phyloP scores from a whole-genome alignment of 53 echinoderm and acorn worm genomes.

The Astropecten irregularis region DNA sequence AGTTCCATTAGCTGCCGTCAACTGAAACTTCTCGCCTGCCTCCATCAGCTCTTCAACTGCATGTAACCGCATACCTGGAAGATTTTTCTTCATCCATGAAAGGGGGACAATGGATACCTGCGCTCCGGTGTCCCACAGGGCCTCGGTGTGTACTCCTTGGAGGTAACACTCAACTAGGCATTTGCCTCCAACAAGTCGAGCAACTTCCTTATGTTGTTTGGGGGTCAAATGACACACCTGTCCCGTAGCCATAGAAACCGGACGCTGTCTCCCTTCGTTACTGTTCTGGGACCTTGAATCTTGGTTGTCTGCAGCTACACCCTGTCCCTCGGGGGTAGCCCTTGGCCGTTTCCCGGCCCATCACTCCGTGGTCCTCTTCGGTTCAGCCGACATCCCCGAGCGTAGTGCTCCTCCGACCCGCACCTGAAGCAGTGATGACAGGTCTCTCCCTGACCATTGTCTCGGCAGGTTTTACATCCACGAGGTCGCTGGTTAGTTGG shows the following conservation, averaged over 20 bases:
- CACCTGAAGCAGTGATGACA: conserved; percentile 47
- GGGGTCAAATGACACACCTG: conserved; percentile 28
- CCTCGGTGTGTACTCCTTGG: not conserved
- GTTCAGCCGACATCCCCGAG: not conserved
- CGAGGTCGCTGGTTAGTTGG: not conserved
- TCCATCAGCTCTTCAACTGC: conserved; percentile 14
- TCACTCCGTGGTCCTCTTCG: no score
- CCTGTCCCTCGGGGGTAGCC: conserved; percentile 43
- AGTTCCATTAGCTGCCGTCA: conserved; percentile 62
- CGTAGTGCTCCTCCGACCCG: not conserved
- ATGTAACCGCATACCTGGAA: conserved; percentile 4
- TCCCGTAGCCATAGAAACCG: no score
- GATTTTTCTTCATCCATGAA: conserved; percentile 29
- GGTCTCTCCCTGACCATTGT: not conserved
- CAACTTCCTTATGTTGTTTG: conserved; percentile 4
- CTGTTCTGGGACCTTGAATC: conserved; percentile 11
- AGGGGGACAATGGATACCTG: conserved; percentile 56
- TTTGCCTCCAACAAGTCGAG: conserved; percentile 47
- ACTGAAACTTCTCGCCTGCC: not conserved
- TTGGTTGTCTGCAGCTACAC: not conserved
- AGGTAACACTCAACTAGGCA: conserved; percentile 56
- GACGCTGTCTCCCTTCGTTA: no score
- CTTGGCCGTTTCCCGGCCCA: conserved; percentile 45
- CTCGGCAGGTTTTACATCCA: conserved; percentile 16
- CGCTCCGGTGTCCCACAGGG: conserved; percentile 69